Evolutionary conservation across 2,888 invertebrate genomes (phyloP).

Genomic region (Notodonta dromedarius): DNA sequence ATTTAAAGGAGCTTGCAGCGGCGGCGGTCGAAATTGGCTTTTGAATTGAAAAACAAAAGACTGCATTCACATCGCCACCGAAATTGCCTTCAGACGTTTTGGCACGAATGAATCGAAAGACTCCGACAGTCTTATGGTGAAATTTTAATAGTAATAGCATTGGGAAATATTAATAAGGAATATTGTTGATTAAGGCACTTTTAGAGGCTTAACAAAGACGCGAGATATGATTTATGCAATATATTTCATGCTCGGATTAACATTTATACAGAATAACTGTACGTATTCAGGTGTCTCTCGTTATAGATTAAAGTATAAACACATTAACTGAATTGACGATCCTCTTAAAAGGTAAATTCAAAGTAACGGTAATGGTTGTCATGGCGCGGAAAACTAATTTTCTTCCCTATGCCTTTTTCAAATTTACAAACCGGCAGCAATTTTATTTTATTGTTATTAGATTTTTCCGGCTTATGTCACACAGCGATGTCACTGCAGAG

Average conservation of each 20-base stretch:
- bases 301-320: constrained; percentile 47
- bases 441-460: constrained; percentile 85
- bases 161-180: constrained; percentile 76
- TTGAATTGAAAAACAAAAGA: constrained; percentile 77
- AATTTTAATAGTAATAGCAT: constrained; percentile 79
- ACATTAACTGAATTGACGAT: constrained; percentile 60
- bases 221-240: constrained; percentile 43
- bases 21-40: constrained; percentile 71
- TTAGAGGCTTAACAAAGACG: constrained; percentile 46
- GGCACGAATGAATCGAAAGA: constrained; percentile 56
- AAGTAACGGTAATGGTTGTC: constrained; percentile 81
- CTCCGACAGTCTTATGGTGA: constrained; percentile 68
- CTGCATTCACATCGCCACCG: constrained; percentile 66
- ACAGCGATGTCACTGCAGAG: constrained; percentile 74
- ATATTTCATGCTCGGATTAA: constrained; percentile 34
- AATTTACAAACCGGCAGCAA: constrained; percentile 82
- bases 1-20: constrained; percentile 74
- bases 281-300: not conserved
- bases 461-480: constrained; percentile 84
- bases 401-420: constrained; percentile 79
- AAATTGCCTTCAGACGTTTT: constrained; percentile 67
- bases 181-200: constrained; percentile 74
- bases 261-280: constrained; percentile 21
- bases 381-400: constrained; percentile 78
- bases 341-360: constrained; percentile 72